phyloP scores from a whole-genome alignment of 2,797 vertebrate species.

The Schizopygopsis pylzovi region DNA sequence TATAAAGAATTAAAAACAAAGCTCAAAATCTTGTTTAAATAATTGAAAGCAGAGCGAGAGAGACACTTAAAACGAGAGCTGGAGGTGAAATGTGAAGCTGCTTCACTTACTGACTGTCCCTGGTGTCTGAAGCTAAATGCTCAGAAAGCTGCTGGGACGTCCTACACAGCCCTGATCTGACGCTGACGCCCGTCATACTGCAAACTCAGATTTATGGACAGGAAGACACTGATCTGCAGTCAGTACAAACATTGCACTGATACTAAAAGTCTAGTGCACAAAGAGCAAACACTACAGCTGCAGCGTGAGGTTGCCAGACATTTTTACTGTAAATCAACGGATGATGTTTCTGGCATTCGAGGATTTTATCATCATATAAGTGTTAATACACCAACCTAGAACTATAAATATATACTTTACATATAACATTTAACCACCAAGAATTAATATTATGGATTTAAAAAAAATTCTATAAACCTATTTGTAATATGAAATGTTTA shows the following conservation, averaged over 20 bases:
- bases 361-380: background rate
- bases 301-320: background rate
- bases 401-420: background rate
- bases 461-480: background rate
- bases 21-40: background rate
- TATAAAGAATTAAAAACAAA: background rate
- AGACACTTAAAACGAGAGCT: background rate
- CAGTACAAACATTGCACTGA: background rate
- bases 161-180: background rate
- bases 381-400: background rate
- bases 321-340: background rate
- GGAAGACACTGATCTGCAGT: background rate
- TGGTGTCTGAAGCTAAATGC: slow-evolving; percentile 16
- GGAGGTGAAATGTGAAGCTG: background rate
- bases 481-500: background rate
- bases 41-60: background rate
- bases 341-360: background rate
- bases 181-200: background rate
- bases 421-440: too few species aligned
- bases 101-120: background rate
- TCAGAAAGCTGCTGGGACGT: slow-evolving; percentile 18
- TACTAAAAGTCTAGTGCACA: background rate
- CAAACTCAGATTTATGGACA: background rate
- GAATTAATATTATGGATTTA: background rate
- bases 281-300: background rate